Conservation (phyloP, 2,797 vertebrate species). For the Mormyrops boulengeri region DNA sequence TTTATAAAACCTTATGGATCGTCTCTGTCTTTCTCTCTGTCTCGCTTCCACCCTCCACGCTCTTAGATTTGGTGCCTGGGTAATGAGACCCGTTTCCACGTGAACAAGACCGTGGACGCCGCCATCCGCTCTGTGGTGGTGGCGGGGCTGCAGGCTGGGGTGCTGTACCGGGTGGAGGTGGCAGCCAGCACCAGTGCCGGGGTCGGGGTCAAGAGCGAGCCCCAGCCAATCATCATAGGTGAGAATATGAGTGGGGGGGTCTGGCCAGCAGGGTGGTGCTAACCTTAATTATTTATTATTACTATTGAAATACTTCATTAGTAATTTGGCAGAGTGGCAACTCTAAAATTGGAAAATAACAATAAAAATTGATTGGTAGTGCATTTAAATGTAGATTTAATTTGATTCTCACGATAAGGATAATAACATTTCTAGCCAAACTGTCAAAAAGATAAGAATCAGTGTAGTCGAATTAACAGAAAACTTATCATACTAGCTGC, state of each 20-base stretch:
- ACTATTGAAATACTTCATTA: background rate
- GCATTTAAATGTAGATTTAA: background rate
- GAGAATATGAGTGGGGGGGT: slow-evolving; percentile 24
- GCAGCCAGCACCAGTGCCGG: slow-evolving; percentile 94
- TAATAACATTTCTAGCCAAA: slow-evolving; percentile 1
- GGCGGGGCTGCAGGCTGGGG: slow-evolving; percentile 86
- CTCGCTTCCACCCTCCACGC: background rate
- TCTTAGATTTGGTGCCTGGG: slow-evolving; percentile 94
- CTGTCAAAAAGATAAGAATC: slow-evolving; percentile 13
- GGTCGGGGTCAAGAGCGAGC: slow-evolving; percentile 89
- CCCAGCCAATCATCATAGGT: slow-evolving; percentile 91
- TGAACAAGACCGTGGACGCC: slow-evolving; percentile 96
- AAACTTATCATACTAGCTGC: background rate
- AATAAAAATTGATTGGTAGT: background rate
- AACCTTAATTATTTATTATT: background rate
- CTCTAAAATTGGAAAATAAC: background rate
- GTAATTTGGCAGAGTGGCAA: background rate
- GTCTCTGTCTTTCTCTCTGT: background rate
- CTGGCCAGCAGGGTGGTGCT: background rate
- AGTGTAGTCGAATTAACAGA: background rate
- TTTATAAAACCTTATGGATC: background rate
- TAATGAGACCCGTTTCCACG: slow-evolving; percentile 94
- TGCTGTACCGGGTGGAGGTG: slow-evolving; percentile 89
- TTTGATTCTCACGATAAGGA: background rate
- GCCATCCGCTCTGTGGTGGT: slow-evolving; percentile 95